Conservation (phyloP, 2,797 vertebrate species). For the Squalus acanthias region DNA sequence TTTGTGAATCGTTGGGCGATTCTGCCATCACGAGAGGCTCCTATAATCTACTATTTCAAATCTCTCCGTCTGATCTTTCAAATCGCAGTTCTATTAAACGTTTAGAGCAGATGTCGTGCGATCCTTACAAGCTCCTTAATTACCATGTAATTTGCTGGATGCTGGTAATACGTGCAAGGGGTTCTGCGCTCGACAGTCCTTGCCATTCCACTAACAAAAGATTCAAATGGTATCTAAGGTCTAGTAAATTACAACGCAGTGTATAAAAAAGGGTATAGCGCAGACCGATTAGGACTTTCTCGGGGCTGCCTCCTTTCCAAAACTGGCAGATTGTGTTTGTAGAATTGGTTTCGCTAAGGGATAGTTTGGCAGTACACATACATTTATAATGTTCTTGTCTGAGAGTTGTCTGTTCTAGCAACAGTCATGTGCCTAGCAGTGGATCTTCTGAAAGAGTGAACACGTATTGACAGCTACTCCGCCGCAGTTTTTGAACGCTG, state of each 20-base stretch:
- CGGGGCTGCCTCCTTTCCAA: neutral
- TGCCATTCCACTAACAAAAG: slow-evolving; percentile 21
- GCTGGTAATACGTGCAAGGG: slow-evolving; percentile 3
- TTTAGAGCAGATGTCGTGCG: slow-evolving; percentile 31
- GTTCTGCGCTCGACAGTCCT: neutral
- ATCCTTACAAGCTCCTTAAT: slow-evolving; percentile 24
- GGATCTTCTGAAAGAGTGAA: neutral
- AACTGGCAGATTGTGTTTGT: slow-evolving; percentile 14
- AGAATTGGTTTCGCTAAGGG: neutral
- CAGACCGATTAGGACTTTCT: slow-evolving; percentile 1
- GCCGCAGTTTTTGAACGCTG: neutral
- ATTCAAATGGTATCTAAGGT: slow-evolving; percentile 17
- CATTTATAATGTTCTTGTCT: slow-evolving; percentile 27
- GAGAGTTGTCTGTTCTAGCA: neutral
- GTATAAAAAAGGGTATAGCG: neutral
- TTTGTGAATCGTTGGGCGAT: neutral
- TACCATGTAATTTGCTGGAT: slow-evolving; percentile 31
- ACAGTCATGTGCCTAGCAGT: neutral
- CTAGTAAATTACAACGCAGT: slow-evolving; percentile 11
- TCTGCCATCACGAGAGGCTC: neutral
- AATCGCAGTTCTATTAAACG: slow-evolving; percentile 25
- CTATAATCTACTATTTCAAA: neutral
- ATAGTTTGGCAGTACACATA: neutral
- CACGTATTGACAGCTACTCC: neutral
- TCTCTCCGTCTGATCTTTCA: neutral